These are phyloP conservation scores for Lepidurus packardi DNA, from an alignment of 1,140 invertebrate species.

Conservation along the genomic window DNA sequence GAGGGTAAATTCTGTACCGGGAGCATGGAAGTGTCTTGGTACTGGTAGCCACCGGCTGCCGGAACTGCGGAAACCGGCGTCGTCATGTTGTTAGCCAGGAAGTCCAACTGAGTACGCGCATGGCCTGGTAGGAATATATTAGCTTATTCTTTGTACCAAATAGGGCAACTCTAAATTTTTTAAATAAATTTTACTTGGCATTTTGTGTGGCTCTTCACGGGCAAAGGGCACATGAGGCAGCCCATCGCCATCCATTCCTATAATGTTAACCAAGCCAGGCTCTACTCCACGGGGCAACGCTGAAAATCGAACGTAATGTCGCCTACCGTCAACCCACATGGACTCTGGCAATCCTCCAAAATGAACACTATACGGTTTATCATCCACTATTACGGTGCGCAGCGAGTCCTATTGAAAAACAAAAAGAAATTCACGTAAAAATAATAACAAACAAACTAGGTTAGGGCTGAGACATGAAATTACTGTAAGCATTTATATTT, in stretches of 20 bases:
- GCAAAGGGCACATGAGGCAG: background rate
- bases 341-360: conserved; percentile 90
- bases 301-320: conserved; percentile 75
- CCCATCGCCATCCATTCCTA: conserved; percentile 37
- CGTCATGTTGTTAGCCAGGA: background rate
- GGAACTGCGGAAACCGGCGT: conserved; percentile 29
- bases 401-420: conserved; percentile 56
- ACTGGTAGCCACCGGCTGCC: conserved; percentile 22
- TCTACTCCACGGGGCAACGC: conserved; percentile 66
- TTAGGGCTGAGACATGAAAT: too few relatives aligned
- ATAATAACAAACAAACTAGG: too few relatives aligned
- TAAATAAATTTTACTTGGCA: background rate
- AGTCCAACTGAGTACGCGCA: conserved; percentile 30
- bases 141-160: conserved; percentile 37
- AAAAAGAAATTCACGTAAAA: background rate
- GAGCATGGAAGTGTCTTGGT: background rate
- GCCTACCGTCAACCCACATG: conserved; percentile 68
- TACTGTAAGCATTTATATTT: background rate
- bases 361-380: conserved; percentile 65
- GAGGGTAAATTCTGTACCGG: conserved; percentile 24
- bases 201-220: background rate
- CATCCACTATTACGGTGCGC: conserved; percentile 71
- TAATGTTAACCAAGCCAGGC: conserved; percentile 42
- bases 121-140: conserved; percentile 36
- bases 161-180: background rate